phyloP scores from a whole-genome alignment of 2,797 vertebrate species.

The Limosa lapponica region DNA sequence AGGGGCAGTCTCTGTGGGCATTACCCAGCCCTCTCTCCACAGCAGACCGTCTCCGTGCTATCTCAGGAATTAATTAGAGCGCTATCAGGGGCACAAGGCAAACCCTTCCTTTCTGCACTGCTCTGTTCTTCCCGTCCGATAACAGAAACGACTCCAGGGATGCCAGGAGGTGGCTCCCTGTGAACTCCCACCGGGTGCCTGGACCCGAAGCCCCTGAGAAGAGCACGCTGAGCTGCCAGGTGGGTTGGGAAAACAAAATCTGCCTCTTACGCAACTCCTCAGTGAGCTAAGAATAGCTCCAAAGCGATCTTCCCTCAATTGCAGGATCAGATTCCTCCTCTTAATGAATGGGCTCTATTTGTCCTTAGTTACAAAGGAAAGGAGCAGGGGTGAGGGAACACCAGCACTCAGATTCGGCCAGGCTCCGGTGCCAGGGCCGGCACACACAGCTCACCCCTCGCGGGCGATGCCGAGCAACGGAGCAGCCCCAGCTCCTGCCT shows the following conservation, averaged over 20 bases:
- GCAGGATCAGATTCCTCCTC: background rate
- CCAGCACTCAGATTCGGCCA: background rate
- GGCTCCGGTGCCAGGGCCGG: background rate
- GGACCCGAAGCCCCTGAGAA: background rate
- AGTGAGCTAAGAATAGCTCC: background rate
- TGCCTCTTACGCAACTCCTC: background rate
- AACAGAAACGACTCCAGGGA: background rate
- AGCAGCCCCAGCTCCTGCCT: background rate
- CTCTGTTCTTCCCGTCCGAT: fast-evolving
- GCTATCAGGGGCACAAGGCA: background rate
- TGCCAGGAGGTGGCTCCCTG: background rate
- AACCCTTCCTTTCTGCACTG: background rate
- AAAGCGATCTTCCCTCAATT: background rate
- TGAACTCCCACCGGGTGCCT: fast-evolving
- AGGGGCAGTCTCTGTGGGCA: background rate
- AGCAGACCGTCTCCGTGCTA: fast-evolving
- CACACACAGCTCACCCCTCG: background rate
- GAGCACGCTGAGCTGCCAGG: background rate
- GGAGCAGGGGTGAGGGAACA: background rate
- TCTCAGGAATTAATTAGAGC: fast-evolving
- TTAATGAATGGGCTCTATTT: background rate
- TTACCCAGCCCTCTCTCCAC: fast-evolving
- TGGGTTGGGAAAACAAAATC: background rate
- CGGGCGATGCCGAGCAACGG: background rate
- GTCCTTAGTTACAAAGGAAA: background rate